phyloP scores from a whole-genome alignment of 2,113 vertebrate species.

The Sterrhoptilus dennistouni region DNA sequence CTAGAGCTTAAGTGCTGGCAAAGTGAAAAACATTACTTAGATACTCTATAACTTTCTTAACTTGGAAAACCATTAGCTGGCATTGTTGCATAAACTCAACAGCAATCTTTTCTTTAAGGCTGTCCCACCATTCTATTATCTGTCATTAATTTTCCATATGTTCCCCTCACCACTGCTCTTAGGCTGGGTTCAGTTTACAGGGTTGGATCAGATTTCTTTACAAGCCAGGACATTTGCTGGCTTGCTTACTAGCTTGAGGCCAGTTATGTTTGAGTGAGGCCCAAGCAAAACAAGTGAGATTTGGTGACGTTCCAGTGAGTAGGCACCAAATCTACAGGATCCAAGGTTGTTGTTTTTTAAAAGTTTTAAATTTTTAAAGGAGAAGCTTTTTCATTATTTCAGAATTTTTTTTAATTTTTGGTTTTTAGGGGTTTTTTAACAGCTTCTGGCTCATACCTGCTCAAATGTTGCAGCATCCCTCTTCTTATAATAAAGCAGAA shows the following conservation, averaged over 20 bases:
- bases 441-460: background rate
- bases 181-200: conserved; percentile 39
- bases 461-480: background rate
- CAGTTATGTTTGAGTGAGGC: conserved; percentile 58
- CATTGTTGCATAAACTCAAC: conserved; percentile 3
- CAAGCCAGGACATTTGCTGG: conserved; percentile 55
- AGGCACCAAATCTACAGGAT: conserved; percentile 20
- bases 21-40: background rate
- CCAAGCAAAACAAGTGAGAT: conserved; percentile 62
- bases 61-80: background rate
- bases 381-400: background rate
- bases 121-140: conserved; percentile 19
- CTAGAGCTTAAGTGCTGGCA: background rate
- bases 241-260: conserved; percentile 61
- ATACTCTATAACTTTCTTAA: background rate
- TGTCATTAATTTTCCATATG: conserved; percentile 61
- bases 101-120: background rate
- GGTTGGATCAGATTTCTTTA: conserved; percentile 59
- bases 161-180: background rate
- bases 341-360: background rate
- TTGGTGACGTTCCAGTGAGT: conserved; percentile 37
- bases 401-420: background rate
- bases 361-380: conserved; percentile 7
- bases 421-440: background rate
- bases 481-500: background rate